These are phyloP conservation scores for Halichoeres trimaculatus DNA, from an alignment of 2,113 vertebrate species.

Conservation along the genomic window DNA sequence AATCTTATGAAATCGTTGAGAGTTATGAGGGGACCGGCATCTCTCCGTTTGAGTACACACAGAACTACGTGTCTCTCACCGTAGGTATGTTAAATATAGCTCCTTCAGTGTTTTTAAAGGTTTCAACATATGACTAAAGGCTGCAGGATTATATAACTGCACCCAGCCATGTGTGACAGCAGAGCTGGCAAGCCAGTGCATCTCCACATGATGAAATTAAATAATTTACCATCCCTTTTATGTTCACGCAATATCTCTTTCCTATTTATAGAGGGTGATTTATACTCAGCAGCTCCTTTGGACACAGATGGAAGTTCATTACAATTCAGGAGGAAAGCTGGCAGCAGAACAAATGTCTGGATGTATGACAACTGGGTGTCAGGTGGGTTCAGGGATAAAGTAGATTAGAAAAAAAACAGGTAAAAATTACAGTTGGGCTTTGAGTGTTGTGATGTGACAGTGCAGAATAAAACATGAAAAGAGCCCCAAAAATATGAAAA, in stretches of 20 bases:
- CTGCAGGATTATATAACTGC: conserved; percentile 23
- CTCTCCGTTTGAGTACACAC: conserved; percentile 70
- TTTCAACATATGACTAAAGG: conserved; percentile 12
- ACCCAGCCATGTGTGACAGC: conserved; percentile 5
- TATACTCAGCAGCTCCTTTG: conserved; percentile 80
- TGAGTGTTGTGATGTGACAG: background rate
- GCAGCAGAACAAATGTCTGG: conserved; percentile 72
- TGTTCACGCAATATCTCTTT: conserved; percentile 8
- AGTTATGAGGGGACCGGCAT: conserved; percentile 73
- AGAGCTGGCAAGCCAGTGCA: background rate
- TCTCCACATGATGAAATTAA: conserved; percentile 3
- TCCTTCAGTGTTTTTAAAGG: conserved; percentile 1
- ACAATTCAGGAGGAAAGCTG: conserved; percentile 80
- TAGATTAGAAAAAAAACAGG: background rate
- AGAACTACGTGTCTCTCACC: conserved; percentile 76
- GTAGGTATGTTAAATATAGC: conserved; percentile 70
- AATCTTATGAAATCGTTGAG: conserved; percentile 27
- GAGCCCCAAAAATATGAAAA: background rate
- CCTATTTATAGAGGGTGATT: conserved; percentile 76
- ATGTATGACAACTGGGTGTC: conserved; percentile 81
- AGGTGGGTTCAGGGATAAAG: conserved; percentile 64
- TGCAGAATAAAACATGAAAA: background rate
- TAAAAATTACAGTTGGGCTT: background rate
- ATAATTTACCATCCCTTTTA: conserved; percentile 14
- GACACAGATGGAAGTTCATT: conserved; percentile 69